A percentile compares a stretch with the other conserved stretches of the same genome.
phyloP scores from a whole-genome alignment of 2,797 vertebrate genomes.

The Masticophis lateralis region DNA sequence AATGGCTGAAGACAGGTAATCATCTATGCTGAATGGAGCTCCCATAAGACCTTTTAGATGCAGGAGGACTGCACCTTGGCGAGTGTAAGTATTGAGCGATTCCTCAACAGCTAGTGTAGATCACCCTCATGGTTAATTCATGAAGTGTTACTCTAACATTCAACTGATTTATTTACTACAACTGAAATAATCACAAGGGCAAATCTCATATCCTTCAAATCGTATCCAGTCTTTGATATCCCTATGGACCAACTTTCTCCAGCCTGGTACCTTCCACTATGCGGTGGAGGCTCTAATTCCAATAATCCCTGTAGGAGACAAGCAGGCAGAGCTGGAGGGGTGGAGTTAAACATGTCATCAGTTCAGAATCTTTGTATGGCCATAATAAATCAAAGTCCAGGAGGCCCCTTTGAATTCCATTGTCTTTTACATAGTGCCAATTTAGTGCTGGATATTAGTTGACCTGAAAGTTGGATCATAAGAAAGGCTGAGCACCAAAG shows the following conservation, averaged over 20 bases:
- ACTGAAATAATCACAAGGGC: not conserved
- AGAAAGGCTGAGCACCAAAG: too few relatives aligned
- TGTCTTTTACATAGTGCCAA: not conserved
- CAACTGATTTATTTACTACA: not conserved
- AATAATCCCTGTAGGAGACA: not conserved
- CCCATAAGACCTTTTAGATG: not conserved
- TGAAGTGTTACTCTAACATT: not conserved
- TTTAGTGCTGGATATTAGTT: not conserved
- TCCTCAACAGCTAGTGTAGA: not conserved
- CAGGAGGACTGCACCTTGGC: not conserved
- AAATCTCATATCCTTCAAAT: not conserved
- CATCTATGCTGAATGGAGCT: not conserved
- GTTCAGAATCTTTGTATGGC: not conserved
- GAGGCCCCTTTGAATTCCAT: not conserved
- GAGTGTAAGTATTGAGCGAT: not conserved
- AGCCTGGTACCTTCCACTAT: not conserved
- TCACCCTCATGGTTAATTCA: not conserved
- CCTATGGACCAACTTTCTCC: not conserved
- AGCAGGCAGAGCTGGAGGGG: not conserved
- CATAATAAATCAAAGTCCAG: not conserved
- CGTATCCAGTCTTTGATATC: not conserved
- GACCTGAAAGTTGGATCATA: not conserved
- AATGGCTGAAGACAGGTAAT: not conserved
- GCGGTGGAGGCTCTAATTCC: not conserved
- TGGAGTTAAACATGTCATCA: not conserved